A percentile compares a stretch with the other conserved stretches of the same genome.
Conservation (phyloP, 2,888 invertebrate genomes). For the Brachylomia viminalis region DNA sequence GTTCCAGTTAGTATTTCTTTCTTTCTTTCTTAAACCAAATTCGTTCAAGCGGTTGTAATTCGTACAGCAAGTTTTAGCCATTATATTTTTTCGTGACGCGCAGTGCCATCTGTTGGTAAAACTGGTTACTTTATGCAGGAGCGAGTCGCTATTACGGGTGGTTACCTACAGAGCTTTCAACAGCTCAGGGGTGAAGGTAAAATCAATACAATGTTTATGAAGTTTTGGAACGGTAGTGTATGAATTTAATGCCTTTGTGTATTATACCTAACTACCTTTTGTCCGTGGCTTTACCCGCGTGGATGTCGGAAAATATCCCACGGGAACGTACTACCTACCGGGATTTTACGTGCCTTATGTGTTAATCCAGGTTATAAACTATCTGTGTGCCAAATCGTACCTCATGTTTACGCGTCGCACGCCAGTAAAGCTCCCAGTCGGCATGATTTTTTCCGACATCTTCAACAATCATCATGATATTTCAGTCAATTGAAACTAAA, state of each 20-base stretch:
- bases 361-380: neutral
- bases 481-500: neutral
- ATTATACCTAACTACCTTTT: too few relatives aligned
- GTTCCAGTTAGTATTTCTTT: neutral
- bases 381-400: neutral
- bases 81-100: neutral
- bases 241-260: neutral
- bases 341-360: neutral
- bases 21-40: neutral
- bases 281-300: neutral
- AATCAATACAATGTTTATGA: conserved; percentile 45
- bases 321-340: neutral
- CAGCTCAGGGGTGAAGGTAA: conserved; percentile 6
- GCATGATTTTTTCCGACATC: neutral
- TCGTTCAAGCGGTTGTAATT: neutral
- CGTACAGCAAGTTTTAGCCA: neutral
- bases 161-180: neutral
- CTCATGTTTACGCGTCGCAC: neutral
- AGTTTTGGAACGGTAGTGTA: neutral
- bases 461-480: neutral
- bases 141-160: neutral
- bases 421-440: neutral
- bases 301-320: neutral
- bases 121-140: conserved; percentile 23
- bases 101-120: conserved; percentile 54